Base-by-base conservation (phyloP, 1,140 invertebrate genomes). In the Philopotamus ludificatus region DNA sequence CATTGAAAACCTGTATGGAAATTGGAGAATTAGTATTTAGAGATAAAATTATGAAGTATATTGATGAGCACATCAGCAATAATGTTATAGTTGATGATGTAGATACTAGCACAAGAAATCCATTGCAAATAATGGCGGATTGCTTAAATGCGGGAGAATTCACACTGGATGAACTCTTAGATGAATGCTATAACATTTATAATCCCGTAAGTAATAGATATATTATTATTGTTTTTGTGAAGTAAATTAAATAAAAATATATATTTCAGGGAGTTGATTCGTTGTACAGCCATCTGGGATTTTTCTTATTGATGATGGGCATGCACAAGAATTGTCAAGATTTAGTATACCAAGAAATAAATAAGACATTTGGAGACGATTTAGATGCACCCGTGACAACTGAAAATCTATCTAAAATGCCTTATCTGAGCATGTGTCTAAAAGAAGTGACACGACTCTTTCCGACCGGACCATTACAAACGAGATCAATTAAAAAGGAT, bases 391-490 rank as follows among this genome's bases (percentile, higher is more conserved):
- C 12, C 21, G 18, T 58, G 10, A 42, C 39, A 1, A 4, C 28
- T 2, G 54, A 41, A n/a, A 47, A 71, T 44, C 34, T 70, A 2
- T 39, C 63, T 49, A 26, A 70, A 12, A 7, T 67, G 1, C 41
- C 51, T 8, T 71, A 71, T 50, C 28, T 65, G 15, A 60, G 70
- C 21, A 65, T 70, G 65, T 63, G 66, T 1, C 20, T 70, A 0
- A 47, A 67, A 22, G 70, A 71, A 63, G 61, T 62, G 0, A 22
- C 67, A 47, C 66, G 70, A n/a, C 28, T 71, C 16, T 55, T 65
- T 34, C 65, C 70, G 23, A 16, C 67, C 1, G 66, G 69, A 54
- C 67, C 70, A 3, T 1, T 72, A 18, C 49, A 66, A 3, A 64
- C 58, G 49, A 63, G 70, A 16, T 28, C n/a, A n/a, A n/a, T n/a